phyloP scores from a whole-genome alignment of 1,140 invertebrate species.

The Sesamia nonagrioides region DNA sequence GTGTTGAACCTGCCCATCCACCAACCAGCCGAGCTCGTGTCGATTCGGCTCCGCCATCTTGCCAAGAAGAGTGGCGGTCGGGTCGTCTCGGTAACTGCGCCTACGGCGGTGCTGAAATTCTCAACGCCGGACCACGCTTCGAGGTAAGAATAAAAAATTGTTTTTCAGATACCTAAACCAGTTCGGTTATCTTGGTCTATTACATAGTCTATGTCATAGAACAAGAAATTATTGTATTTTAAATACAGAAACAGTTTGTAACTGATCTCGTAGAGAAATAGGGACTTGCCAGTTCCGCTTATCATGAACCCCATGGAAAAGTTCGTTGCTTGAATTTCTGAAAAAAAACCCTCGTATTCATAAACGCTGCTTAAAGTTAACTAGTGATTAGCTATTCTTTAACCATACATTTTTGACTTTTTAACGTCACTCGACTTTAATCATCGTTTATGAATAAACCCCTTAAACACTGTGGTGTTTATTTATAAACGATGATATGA shows the following conservation, averaged over 20 bases:
- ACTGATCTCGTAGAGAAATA: not conserved
- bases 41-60: constrained; percentile 90
- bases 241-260: not conserved
- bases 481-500: too few relatives aligned
- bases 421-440: too few relatives aligned
- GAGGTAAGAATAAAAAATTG: constrained; percentile 88
- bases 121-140: constrained; percentile 90
- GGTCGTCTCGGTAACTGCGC: constrained; percentile 89
- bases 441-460: too few relatives aligned
- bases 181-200: not conserved
- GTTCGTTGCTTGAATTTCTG: too few relatives aligned
- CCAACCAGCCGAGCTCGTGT: constrained; percentile 82
- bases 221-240: not conserved
- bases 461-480: too few relatives aligned
- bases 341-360: too few relatives aligned
- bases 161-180: not conserved
- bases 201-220: not conserved
- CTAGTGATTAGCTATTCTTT: too few relatives aligned
- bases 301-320: too few relatives aligned
- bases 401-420: too few relatives aligned
- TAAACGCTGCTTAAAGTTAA: too few relatives aligned
- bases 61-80: constrained; percentile 94
- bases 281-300: too few relatives aligned
- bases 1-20: constrained; percentile 75
- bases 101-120: constrained; percentile 92